phyloP scores from a whole-genome alignment of 2,888 invertebrate species.

The Sinodicranocentrus sp. region DNA sequence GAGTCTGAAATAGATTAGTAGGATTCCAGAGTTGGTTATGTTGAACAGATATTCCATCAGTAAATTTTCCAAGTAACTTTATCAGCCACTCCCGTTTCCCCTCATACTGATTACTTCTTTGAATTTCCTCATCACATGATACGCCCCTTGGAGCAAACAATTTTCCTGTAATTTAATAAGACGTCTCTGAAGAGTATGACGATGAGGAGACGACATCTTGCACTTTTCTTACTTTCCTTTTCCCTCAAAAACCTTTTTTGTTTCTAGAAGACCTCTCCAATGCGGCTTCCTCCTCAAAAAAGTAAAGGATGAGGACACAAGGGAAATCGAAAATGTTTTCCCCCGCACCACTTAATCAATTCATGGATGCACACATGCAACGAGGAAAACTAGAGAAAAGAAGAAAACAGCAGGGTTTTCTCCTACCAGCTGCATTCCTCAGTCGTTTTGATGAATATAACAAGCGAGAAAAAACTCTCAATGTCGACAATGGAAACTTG shows the following conservation, averaged over 20 bases:
- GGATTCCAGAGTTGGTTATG: too few species aligned
- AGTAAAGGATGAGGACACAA: slow-evolving; percentile 8
- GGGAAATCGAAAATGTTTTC: slow-evolving; percentile 61
- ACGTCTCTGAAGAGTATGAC: slow-evolving; percentile 47
- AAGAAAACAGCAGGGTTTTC: too few species aligned
- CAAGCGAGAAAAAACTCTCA: neutral
- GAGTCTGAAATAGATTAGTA: too few species aligned
- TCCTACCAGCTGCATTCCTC: neutral
- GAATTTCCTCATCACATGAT: slow-evolving; percentile 26
- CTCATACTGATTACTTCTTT: slow-evolving; percentile 24
- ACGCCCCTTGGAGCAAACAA: slow-evolving; percentile 31
- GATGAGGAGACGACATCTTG: neutral
- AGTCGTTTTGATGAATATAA: neutral
- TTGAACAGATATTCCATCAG: too few species aligned
- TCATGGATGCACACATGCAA: slow-evolving; percentile 10
- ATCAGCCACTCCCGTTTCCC: too few species aligned
- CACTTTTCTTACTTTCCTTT: slow-evolving; percentile 1
- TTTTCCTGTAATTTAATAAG: slow-evolving; percentile 59
- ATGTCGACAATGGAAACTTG: neutral
- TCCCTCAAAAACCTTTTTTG: slow-evolving; percentile 22
- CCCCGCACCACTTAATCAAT: slow-evolving; percentile 59
- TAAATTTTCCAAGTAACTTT: too few species aligned
- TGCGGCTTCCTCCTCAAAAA: neutral
- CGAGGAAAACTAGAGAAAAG: neutral
- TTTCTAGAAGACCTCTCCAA: neutral